These are phyloP conservation scores for Malacosoma neustria DNA, from an alignment of 2,888 invertebrate species.

Conservation along the genomic window DNA sequence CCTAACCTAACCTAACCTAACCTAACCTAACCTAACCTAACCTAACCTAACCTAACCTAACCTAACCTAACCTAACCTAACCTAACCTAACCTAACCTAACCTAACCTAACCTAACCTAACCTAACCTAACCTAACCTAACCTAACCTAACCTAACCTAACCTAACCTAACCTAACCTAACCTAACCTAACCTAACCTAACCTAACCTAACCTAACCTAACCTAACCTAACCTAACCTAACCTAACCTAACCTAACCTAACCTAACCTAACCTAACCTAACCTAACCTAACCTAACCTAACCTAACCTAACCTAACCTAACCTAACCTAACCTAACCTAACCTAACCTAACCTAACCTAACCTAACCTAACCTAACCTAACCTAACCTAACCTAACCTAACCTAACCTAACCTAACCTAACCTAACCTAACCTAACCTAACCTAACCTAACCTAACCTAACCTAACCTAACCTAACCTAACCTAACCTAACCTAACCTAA, in stretches of 20 bases:
- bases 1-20: constrained; percentile 7
- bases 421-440: constrained; percentile 8
- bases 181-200: constrained; percentile 10
- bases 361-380: constrained; percentile 9
- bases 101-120: constrained; percentile 10
- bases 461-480: constrained; percentile 10
- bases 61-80: constrained; percentile 10
- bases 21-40: constrained; percentile 6
- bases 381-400: constrained; percentile 10
- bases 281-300: constrained; percentile 10
- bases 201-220: constrained; percentile 13
- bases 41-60: constrained; percentile 10
- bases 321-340: constrained; percentile 12
- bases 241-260: constrained; percentile 7
- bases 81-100: constrained; percentile 10
- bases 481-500: constrained; percentile 12
- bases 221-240: constrained; percentile 5
- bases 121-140: constrained; percentile 9
- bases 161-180: constrained; percentile 9
- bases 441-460: constrained; percentile 9
- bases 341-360: constrained; percentile 9
- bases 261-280: constrained; percentile 11
- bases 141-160: constrained; percentile 10
- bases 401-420: constrained; percentile 10
- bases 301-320: constrained; percentile 12